Evolutionary conservation across 2,113 vertebrate genomes (phyloP).

Genomic region (Condylura cristata): DNA sequence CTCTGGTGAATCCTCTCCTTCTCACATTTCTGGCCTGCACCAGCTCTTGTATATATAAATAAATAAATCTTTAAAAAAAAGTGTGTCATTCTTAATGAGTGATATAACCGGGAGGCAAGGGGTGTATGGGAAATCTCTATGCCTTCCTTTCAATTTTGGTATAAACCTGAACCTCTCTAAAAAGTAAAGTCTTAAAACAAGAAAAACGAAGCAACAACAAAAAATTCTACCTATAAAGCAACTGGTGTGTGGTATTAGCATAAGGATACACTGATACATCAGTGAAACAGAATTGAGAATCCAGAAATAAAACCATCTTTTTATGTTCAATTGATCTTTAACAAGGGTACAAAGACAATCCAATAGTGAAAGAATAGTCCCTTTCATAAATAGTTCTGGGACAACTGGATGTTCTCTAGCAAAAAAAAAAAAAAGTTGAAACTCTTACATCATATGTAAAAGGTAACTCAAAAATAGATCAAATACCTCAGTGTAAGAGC

Average conservation of each 20-base stretch:
- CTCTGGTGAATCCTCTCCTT: too few species aligned
- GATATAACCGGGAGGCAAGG: too few species aligned
- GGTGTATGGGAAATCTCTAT: too few species aligned
- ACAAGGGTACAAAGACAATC: neutral
- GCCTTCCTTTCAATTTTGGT: too few species aligned
- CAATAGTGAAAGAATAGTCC: neutral
- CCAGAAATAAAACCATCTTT: neutral
- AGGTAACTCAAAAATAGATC: neutral
- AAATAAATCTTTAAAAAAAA: too few species aligned
- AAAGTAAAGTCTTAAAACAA: too few species aligned
- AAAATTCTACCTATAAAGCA: neutral
- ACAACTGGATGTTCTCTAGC: neutral
- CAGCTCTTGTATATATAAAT: too few species aligned
- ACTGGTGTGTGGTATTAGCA: neutral
- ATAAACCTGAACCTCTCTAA: too few species aligned
- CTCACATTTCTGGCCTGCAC: too few species aligned
- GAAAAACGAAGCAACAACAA: too few species aligned
- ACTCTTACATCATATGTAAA: neutral
- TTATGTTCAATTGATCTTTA: neutral
- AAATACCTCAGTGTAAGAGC: neutral
- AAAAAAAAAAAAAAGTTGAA: neutral
- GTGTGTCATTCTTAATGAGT: too few species aligned
- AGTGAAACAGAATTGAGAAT: neutral
- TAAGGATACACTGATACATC: neutral
- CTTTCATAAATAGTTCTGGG: neutral